Percentiles rank a stretch among this genome's conserved stretches.
Conservation (phyloP, 2,888 invertebrate genomes). For the Suillia variegata region DNA sequence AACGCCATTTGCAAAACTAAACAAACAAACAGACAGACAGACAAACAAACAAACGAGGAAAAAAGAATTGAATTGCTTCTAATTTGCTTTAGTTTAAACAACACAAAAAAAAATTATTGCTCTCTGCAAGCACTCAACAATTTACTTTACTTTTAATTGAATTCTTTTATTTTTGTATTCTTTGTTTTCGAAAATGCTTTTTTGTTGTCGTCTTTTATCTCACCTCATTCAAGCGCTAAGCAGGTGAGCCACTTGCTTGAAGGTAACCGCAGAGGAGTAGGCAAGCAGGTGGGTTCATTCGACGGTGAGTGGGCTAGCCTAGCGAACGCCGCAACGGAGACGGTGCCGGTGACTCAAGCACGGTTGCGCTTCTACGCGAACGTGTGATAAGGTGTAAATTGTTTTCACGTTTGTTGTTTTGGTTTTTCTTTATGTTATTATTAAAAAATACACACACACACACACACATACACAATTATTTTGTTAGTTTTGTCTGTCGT, state of each 20-base stretch:
- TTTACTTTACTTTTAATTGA: conserved; percentile 8
- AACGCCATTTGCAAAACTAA: neutral
- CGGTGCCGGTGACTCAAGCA: conserved; percentile 5
- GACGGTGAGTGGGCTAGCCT: no score
- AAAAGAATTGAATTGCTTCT: conserved; percentile 1
- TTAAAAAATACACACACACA: no score
- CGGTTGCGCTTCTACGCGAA: neutral
- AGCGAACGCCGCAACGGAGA: no score
- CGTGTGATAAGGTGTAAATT: conserved; percentile 22
- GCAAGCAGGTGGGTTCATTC: neutral
- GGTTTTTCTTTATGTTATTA: neutral
- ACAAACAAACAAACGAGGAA: neutral
- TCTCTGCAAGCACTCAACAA: neutral
- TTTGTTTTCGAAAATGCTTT: conserved; percentile 4
- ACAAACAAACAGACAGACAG: no score
- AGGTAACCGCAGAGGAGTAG: neutral
- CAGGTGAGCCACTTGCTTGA: neutral
- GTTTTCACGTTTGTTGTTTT: neutral
- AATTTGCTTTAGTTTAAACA: neutral
- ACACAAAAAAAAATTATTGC: neutral
- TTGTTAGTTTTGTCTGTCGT: neutral
- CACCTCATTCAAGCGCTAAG: conserved; percentile 4
- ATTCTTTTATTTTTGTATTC: neutral
- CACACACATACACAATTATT: no score
- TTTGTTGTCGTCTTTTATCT: no score